phyloP scores from a whole-genome alignment of 1,140 invertebrate species.

The Amyelois transitella region DNA sequence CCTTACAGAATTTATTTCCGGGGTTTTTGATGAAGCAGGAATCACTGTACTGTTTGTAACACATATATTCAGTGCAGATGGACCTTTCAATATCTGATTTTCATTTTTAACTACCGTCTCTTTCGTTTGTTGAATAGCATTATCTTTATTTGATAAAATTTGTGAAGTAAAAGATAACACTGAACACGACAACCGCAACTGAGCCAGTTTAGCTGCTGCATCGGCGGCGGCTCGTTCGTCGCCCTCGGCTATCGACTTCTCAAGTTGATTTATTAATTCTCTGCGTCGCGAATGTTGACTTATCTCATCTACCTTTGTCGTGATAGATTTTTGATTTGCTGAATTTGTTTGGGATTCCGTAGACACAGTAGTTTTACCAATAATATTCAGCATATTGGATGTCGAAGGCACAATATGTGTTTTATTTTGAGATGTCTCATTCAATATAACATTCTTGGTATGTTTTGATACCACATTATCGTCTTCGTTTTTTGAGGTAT shows the following conservation, averaged over 20 bases:
- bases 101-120: not conserved
- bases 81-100: not conserved
- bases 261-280: conserved; percentile 57
- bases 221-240: conserved; percentile 59
- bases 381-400: not conserved
- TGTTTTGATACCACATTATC: not conserved
- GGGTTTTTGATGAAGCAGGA: not conserved
- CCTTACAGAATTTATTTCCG: not conserved
- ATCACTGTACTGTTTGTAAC: not conserved
- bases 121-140: not conserved
- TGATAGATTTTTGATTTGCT: not conserved
- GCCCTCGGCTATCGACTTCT: conserved; percentile 59
- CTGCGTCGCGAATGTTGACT: conserved; percentile 45
- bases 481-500: not conserved
- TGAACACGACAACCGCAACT: conserved; percentile 57
- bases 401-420: not conserved
- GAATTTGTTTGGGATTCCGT: not conserved
- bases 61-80: not conserved
- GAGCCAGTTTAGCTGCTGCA: conserved; percentile 54
- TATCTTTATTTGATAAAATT: conserved; percentile 29
- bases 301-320: conserved; percentile 13
- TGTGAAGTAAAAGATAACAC: conserved; percentile 63
- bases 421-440: not conserved
- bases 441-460: not conserved
- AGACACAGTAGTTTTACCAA: not conserved